Conservation (phyloP, 2,113 vertebrate genomes). For the Myiopsitta monachus region DNA sequence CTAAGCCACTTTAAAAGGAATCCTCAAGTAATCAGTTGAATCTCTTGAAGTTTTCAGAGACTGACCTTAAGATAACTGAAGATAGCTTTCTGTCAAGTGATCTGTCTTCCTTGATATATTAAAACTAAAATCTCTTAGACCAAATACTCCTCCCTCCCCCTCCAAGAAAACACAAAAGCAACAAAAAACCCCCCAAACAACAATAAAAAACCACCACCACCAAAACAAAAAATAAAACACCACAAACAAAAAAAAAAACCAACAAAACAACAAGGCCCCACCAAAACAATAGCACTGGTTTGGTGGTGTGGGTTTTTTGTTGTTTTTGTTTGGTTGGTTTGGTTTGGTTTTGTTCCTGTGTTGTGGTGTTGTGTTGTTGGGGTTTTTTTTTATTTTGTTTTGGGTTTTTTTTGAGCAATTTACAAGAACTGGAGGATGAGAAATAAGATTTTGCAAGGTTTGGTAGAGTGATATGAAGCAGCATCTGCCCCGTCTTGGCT, state of each 20-base stretch:
- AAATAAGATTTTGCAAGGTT: not conserved
- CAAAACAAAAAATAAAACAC: not conserved
- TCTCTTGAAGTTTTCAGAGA: not conserved
- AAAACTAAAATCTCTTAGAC: not conserved
- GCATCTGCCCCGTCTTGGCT: not conserved
- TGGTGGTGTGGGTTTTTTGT: no score
- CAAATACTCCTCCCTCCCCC: not conserved
- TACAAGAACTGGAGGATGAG: not conserved
- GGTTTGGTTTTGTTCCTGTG: no score
- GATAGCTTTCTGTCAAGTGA: not conserved
- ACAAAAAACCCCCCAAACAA: not conserved
- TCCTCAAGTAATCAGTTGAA: not conserved
- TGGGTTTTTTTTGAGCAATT: not conserved
- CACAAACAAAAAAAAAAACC: no score
- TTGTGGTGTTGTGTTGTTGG: no score
- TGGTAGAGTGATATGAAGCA: not conserved
- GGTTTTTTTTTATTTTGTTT: not conserved
- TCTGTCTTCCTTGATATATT: not conserved
- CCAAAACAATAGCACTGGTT: not conserved
- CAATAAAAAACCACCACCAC: rapidly evolving
- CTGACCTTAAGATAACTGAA: not conserved
- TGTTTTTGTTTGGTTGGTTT: no score
- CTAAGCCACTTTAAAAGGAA: constrained; percentile 1
- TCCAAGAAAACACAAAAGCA: not conserved
- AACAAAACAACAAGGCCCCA: not conserved